phyloP scores from a whole-genome alignment of 1,140 invertebrate species.

The Varroa destructor region DNA sequence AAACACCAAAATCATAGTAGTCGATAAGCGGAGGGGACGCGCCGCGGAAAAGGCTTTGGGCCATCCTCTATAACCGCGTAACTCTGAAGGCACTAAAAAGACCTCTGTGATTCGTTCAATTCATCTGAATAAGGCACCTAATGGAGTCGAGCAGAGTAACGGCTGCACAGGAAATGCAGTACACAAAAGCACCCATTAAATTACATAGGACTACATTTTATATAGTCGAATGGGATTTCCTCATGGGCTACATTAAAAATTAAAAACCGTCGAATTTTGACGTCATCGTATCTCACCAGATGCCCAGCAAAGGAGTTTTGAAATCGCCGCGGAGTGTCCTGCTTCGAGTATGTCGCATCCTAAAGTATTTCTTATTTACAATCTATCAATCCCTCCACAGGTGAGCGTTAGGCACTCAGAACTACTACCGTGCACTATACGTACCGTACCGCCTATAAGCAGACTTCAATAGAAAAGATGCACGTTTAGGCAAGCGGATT shows the following conservation, averaged over 20 bases:
- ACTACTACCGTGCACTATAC: too few species aligned
- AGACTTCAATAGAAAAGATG: too few species aligned
- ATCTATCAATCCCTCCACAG: too few species aligned
- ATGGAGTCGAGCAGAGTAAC: slow-evolving; percentile 93
- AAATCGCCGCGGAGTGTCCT: neutral
- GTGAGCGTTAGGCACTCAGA: too few species aligned
- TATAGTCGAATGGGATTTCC: slow-evolving; percentile 56
- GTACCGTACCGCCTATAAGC: too few species aligned
- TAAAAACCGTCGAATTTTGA: neutral
- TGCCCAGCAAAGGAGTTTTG: neutral
- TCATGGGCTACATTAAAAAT: neutral
- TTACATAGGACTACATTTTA: slow-evolving; percentile 89
- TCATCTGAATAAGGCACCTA: slow-evolving; percentile 74
- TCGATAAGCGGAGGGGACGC: slow-evolving; percentile 98
- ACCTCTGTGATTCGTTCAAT: slow-evolving; percentile 82
- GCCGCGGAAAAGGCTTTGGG: slow-evolving; percentile 70
- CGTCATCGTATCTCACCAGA: neutral
- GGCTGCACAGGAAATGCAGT: slow-evolving; percentile 69
- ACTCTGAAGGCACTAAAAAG: slow-evolving; percentile 71
- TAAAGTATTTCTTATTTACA: neutral
- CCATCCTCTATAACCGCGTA: slow-evolving; percentile 70
- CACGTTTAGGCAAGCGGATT: too few species aligned
- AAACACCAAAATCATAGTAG: slow-evolving; percentile 74
- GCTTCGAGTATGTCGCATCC: neutral
- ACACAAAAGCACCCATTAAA: slow-evolving; percentile 84